A percentile compares a stretch with the other conserved stretches of the same genome.
These are phyloP conservation scores for Diarsia dahlii DNA, from an alignment of 2,888 invertebrate species.

Conservation along the genomic window DNA sequence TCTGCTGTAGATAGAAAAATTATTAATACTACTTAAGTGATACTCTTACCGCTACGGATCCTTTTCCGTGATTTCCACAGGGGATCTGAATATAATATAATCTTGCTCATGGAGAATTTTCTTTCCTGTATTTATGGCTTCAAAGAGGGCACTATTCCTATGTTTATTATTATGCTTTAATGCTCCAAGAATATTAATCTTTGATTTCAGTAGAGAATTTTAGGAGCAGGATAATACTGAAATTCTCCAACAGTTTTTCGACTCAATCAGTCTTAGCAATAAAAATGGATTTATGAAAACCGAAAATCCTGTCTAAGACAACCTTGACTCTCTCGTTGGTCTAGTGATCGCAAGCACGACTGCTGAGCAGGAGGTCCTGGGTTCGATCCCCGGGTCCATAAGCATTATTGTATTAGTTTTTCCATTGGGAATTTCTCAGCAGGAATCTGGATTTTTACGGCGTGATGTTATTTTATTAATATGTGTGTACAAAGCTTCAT, in stretches of 20 bases:
- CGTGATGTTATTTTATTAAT: too few relatives aligned
- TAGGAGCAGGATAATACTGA: neutral
- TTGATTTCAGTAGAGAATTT: neutral
- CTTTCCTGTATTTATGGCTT: neutral
- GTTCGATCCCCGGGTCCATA: too few relatives aligned
- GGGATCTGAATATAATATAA: slow-evolving; percentile 22
- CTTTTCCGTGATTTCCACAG: slow-evolving; percentile 24
- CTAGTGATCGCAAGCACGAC: too few relatives aligned
- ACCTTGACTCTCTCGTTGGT: too few relatives aligned
- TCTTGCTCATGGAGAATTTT: neutral
- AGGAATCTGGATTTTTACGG: too few relatives aligned
- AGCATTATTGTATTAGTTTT: too few relatives aligned
- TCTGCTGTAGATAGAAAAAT: neutral
- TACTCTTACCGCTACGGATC: slow-evolving; percentile 5
- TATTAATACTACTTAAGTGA: slow-evolving; percentile 18
- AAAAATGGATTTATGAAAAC: too few relatives aligned
- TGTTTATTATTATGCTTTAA: neutral
- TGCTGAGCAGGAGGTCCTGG: too few relatives aligned
- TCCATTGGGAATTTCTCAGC: too few relatives aligned
- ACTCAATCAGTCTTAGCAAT: too few relatives aligned
- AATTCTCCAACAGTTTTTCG: neutral
- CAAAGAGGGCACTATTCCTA: neutral
- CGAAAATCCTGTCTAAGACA: too few relatives aligned
- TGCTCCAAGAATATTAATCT: neutral
- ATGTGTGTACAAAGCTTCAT: neutral